Conservation (phyloP, 2,113 vertebrate species). For the Hyperoodon ampullatus region DNA sequence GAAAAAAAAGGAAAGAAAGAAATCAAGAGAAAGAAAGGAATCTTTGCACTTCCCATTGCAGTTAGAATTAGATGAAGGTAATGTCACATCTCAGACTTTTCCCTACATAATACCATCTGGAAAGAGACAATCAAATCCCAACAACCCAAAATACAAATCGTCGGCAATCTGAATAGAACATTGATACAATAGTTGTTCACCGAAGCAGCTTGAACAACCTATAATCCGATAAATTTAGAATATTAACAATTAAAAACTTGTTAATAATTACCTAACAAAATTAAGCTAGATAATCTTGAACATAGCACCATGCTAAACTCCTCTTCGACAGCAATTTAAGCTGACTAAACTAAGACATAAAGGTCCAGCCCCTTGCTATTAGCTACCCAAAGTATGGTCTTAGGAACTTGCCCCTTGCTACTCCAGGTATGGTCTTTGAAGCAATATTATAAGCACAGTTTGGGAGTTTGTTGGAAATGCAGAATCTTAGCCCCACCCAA, state of each 20-base stretch:
- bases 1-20: constrained; percentile 46
- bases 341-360: neutral
- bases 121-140: constrained; percentile 46
- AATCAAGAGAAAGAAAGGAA: constrained; percentile 70
- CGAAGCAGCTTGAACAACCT: neutral
- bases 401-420: neutral
- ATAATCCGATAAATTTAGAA: neutral
- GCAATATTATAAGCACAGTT: neutral
- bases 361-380: neutral
- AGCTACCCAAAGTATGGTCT: neutral
- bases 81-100: constrained; percentile 13
- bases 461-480: neutral
- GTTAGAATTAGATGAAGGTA: constrained; percentile 71
- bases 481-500: neutral
- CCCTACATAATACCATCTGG: constrained; percentile 61
- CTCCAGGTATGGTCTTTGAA: neutral
- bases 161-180: neutral
- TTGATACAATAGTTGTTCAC: neutral
- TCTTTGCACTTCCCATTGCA: constrained; percentile 70
- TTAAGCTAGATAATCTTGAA: neutral
- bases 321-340: constrained; percentile 37
- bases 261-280: neutral
- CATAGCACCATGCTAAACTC: neutral
- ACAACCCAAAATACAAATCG: constrained; percentile 45
- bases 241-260: neutral